Base-by-base conservation (phyloP, 2,888 invertebrate genomes). In the Aquatica leii region DNA sequence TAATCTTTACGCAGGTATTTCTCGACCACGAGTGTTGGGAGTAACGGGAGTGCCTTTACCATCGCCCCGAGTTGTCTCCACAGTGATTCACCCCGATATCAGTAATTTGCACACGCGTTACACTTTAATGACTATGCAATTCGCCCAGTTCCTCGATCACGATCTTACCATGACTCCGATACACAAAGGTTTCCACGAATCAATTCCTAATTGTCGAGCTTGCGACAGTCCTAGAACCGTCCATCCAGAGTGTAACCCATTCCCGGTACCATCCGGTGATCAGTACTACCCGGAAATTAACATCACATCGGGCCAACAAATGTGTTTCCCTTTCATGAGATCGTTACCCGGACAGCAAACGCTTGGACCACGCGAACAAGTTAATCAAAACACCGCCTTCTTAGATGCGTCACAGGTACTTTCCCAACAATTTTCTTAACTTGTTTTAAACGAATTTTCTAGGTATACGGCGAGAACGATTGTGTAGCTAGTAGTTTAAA, bases 251-350 rank as follows among this genome's bases (percentile, higher is more conserved):
- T 97, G 97, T 77, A 91, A 93, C 83, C 97, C 97, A 0, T 94
- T 97, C 83, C 91, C 92, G 0, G 90, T 97, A 0, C 97, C 96
- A 0, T 80, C 90, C 0, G 92, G 93, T 0, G 97, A 97, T 80
- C 93, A 94, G 65, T 94, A 91, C 81, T 97, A 95, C 78, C 94
- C 95, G 0, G 91, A 93, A 66, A 87, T 91, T 31, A 95, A 96
- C 77, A 87, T 90, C 6, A 90, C 91, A 0, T 92, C 92, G 1
- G 96, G 96, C 0, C 89, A 90, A 59, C 84, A 93, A 11, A 85
- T 95, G 70, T 97, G 97, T 81, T 94, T 97, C 82, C 95, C 97
- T 0, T 97, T 95, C 80, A 96, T 96, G 90, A 88, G 97, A 76
- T 96, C 95, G 50, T 82, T 97, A 67, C 95, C 97, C 0, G 97